Base-by-base conservation (phyloP, 2,888 invertebrate species). In the Chaetogeoica ovagalla region DNA sequence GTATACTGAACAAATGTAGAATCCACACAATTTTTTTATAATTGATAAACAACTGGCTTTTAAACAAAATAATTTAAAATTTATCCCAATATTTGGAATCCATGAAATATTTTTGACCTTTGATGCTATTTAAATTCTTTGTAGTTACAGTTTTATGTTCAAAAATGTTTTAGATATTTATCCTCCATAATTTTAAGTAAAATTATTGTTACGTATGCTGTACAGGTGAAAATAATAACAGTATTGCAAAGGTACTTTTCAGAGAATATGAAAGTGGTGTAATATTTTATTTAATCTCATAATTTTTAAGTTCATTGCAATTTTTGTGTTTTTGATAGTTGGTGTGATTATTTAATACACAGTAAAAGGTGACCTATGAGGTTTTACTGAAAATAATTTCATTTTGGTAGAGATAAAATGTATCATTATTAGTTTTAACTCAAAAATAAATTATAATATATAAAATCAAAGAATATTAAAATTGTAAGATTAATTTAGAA, bases 261-360 rank as follows among this genome's bases (percentile, higher is more conserved):
- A 30, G 48, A 52, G 48, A 68, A 30, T 17, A 23, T 23, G 19
- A 55, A 30, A 15, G 13, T 68, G 68, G 13, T 68, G 68, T 68
- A 52, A 55, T 55, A 19, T 55, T 68, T 52, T 52, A 13, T 55
- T 68, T 52, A 17, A 69, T 55, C 19, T 69, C 21, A 48, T 21
- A 39, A 21, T 21, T 48, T 66, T 69, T 30, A 69, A 69, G 55
- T 52, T 52, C 55, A 30, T 69, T 30, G 52, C 55, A 69, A 69
- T 69, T 52, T 69, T 69, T 13, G n/a, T 55, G 6, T 69, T 55
- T 69, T 69, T 55, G 9, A 52, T 30, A 19, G 5, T 55, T 30
- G 6, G 30, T 55, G 17, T 30, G 69, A 37, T 30, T 69, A 69
- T 55, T 69, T 52, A 13, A 55, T 30, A 69, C 30, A 55, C 19